phyloP scores from a whole-genome alignment of 2,888 invertebrate species.

The Melinopterus prodromus region DNA sequence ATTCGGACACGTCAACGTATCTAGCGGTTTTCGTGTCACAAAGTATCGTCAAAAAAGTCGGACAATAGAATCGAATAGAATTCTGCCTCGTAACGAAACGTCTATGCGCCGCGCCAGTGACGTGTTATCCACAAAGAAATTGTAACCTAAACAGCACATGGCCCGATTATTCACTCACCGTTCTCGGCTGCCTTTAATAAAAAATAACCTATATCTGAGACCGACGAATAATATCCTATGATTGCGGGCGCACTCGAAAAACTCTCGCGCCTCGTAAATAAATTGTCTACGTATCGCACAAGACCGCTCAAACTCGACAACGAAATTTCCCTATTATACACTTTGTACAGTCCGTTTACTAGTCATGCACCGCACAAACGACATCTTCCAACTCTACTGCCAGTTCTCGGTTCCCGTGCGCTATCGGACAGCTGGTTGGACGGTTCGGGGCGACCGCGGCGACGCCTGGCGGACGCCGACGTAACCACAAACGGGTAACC shows the following conservation, averaged over 20 bases:
- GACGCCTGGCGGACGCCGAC: constrained; percentile 36
- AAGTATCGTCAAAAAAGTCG: constrained; percentile 11
- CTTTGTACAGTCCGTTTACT: constrained; percentile 25
- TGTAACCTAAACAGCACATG: constrained; percentile 39
- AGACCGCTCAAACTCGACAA: constrained; percentile 23
- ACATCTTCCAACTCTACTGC: constrained; percentile 39
- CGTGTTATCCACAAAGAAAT: constrained; percentile 37
- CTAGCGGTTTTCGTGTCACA: background rate
- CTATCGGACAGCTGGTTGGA: constrained; percentile 31
- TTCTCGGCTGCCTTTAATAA: constrained; percentile 10
- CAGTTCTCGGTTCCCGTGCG: constrained; percentile 23
- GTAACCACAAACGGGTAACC: constrained; percentile 15
- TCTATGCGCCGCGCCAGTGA: constrained; percentile 29
- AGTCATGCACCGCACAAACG: constrained; percentile 34
- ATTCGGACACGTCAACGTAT: constrained; percentile 9
- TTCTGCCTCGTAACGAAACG: constrained; percentile 37
- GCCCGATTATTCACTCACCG: constrained; percentile 31
- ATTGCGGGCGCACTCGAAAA: no score
- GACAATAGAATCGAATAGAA: constrained; percentile 29
- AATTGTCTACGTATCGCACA: constrained; percentile 11
- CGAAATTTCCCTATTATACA: constrained; percentile 25
- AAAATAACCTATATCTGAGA: background rate
- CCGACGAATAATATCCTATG: background rate
- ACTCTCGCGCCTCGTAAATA: background rate
- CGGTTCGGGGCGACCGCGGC: constrained; percentile 37